Conservation (phyloP, 2,113 vertebrate species). For the Trichomycterus rosablanca region DNA sequence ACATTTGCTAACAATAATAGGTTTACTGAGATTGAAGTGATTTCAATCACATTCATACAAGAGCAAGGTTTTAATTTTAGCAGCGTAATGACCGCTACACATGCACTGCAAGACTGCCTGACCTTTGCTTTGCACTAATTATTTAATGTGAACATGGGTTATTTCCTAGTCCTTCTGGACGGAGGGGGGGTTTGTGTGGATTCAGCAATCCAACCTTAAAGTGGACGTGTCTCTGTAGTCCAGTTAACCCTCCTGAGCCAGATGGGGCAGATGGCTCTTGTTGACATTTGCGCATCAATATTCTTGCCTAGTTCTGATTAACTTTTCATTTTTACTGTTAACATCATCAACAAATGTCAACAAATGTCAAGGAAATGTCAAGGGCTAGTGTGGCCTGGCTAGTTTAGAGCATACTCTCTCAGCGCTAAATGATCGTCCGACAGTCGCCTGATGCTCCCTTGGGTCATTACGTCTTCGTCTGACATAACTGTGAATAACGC, state of each 20-base stretch:
- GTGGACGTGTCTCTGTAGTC: slow-evolving; percentile 4
- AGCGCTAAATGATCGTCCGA: slow-evolving; percentile 1
- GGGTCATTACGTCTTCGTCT: background rate
- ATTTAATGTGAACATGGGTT: background rate
- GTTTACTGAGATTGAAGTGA: slow-evolving; percentile 43
- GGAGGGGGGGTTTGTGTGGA: background rate
- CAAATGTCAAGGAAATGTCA: slow-evolving; percentile 72
- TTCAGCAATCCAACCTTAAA: slow-evolving; percentile 2
- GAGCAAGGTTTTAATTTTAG: slow-evolving; percentile 51
- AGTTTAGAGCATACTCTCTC: slow-evolving; percentile 19
- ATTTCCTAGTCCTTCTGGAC: slow-evolving; percentile 1
- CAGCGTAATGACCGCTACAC: slow-evolving; percentile 41
- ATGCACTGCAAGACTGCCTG: slow-evolving; percentile 47
- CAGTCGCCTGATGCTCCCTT: slow-evolving; percentile 6
- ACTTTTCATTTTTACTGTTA: slow-evolving; percentile 51
- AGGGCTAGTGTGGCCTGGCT: slow-evolving; percentile 47
- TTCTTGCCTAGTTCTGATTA: slow-evolving; percentile 49
- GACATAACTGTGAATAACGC: background rate
- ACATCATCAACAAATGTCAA: slow-evolving; percentile 67
- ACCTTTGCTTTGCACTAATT: slow-evolving; percentile 13
- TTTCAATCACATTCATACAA: slow-evolving; percentile 49
- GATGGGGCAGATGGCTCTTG: slow-evolving; percentile 59
- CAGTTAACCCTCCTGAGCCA: slow-evolving; percentile 15
- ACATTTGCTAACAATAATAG: slow-evolving; percentile 58
- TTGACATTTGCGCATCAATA: slow-evolving; percentile 60